Base-by-base conservation (phyloP, 2,113 vertebrate species). In the Chionomys nivalis region DNA sequence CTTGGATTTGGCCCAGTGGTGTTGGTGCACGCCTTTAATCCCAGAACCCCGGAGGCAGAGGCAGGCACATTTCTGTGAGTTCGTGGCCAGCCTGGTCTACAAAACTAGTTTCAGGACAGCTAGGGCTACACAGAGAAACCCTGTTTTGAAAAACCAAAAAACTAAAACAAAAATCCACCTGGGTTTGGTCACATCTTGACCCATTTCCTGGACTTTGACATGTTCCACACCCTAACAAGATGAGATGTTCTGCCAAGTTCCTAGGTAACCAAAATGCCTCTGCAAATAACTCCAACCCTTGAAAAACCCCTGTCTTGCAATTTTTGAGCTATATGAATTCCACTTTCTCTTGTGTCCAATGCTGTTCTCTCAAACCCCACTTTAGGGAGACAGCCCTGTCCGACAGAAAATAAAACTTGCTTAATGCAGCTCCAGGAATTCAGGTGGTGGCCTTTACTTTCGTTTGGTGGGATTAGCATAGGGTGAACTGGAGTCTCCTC, bases 401-500 rank as follows among this genome's bases (percentile, higher is more conserved):
- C 39, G 52, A 26, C n/a, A 61, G 36, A 82, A 81, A 58, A 39
- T 82, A 61, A 82, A 82, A 14, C 36, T 39, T 83, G 21, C 55
- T 61, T 42, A 42, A n/a, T 58, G 7, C 10, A 21, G 2, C 36
- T 82, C 14, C 14, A 82, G 55, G 23, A 61, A 23, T 82, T 82
- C 26, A 26, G 24, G 23, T 61, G 26, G 58, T 39, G 12, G 21
- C 24, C n/a, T 16, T 61, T 61, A 61, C 36, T 82, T 61, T 61
- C 12, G 1, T 82, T 24, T 24, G 3, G 36, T 61, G 79, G 19
- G 36, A 61, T 61, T 61, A 61, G 4, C n/a, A 82, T 55, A 82
- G 52, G 55, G n/a, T 99, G 93, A 99, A 99, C 78, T 99, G 99
- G 97, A 99, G 99, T 98, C 99, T 99, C 49, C 98, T 99, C 98